These are phyloP conservation scores for Xiphophorus birchmanni DNA, from an alignment of 2,797 vertebrate genomes.

Conservation along the genomic window DNA sequence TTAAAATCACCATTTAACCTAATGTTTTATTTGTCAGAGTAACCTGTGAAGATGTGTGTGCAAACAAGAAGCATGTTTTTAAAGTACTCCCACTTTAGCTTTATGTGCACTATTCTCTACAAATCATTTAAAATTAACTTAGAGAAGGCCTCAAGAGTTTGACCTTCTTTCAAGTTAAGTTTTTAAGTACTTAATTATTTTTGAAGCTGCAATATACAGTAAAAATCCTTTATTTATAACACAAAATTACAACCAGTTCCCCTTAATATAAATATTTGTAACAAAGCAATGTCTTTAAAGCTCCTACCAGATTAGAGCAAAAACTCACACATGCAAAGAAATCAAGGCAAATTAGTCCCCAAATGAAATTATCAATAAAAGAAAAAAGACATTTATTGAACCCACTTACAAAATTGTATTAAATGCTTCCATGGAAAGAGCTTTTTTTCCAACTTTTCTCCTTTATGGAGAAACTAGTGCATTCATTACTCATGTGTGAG, in stretches of 20 bases:
- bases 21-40: background rate
- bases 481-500: background rate
- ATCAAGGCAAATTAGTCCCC: background rate
- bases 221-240: background rate
- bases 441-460: background rate
- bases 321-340: background rate
- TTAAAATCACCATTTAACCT: background rate
- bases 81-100: background rate
- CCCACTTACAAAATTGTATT: background rate
- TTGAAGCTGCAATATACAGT: background rate
- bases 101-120: background rate
- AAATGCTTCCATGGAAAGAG: background rate
- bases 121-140: background rate
- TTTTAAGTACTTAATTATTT: background rate
- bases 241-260: background rate
- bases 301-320: background rate
- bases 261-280: background rate
- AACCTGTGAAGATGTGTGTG: background rate
- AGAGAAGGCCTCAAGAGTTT: background rate
- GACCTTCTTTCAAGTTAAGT: background rate
- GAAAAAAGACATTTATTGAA: background rate
- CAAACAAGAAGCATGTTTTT: background rate
- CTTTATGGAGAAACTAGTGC: background rate
- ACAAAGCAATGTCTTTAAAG: background rate
- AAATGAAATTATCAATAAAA: background rate